Evolutionary conservation across 2,113 vertebrate species (phyloP).

Genomic region (Mastomys natalensis): DNA sequence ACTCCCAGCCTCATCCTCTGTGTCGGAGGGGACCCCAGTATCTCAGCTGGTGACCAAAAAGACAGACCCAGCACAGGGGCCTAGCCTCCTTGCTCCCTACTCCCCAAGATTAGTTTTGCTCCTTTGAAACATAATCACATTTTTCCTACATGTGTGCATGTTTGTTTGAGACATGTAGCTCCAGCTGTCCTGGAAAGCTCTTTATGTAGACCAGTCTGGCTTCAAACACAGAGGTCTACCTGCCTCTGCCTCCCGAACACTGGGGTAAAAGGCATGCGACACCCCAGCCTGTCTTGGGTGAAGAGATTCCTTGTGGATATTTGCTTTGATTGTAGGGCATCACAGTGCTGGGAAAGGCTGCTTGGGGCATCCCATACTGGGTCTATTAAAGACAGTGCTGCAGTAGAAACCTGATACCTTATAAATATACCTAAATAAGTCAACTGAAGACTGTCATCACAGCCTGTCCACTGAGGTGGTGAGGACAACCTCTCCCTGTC

Average conservation of each 20-base stretch:
- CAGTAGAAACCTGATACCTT: neutral
- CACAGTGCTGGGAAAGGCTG: neutral
- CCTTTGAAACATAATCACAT: neutral
- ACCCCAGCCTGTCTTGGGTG: neutral
- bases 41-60: neutral
- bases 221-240: neutral
- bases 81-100: neutral
- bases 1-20: neutral
- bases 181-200: neutral
- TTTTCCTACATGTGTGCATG: neutral
- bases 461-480: constrained; percentile 86
- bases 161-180: neutral
- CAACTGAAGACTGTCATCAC: neutral
- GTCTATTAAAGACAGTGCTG: neutral
- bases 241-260: neutral
- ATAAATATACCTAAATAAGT: rapidly evolving
- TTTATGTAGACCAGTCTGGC: neutral
- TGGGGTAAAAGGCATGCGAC: neutral
- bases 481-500: constrained; percentile 83
- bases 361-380: neutral
- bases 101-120: neutral
- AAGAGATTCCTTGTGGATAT: neutral
- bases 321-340: neutral
- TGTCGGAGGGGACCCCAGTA: neutral
- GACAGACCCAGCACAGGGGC: neutral